Base-by-base conservation (phyloP, 1,140 invertebrate genomes). In the Plodia interpunctella region DNA sequence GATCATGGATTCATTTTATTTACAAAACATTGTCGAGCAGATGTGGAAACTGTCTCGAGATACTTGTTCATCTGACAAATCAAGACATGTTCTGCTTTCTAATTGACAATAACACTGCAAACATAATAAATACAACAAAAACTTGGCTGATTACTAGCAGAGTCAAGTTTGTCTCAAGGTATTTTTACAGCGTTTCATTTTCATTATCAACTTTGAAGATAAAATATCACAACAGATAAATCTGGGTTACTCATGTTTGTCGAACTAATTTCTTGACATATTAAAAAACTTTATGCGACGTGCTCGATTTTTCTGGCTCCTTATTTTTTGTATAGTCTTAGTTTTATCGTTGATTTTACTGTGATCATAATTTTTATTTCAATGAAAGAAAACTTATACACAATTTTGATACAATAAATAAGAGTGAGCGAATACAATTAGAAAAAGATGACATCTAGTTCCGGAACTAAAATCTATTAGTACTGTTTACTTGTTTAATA, bases 121-220 rank as follows among this genome's bases (percentile, higher is more conserved):
- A 44, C 15, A 44, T 44, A 25, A 25, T 15, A 44, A 44, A 44
- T 44, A 44, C 38, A 17, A 44, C 38, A 44, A 44, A 44, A 44
- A 44, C 38, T 44, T 44, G 38, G 38, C 38, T 15, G 38, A 2
- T 15, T 44, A 15, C 15, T 25, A 32, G 30, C 30, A 13, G 2
- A 15, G 13, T 44, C 0, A 15, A 44, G 15, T 15, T 13, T 44
- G 38, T n/a, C 38, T n/a, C 38, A 44, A 44, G 13, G 6, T 15
- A 44, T 44, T 44, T n/a, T n/a, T 44, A 3, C 2, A 44, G 15
- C 38, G 6, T 44, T 44, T 25, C 2, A 13, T 35, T 35, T 35
- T 44, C 38, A 44, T 44, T 44, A 44, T 15, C 15, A 44, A 44
- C 38, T 44, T 15, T 44, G 15, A 15, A 44, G 1, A 44, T 15